Conservation (phyloP, 1,140 invertebrate species). For the Ctenoplectra terminalis region DNA sequence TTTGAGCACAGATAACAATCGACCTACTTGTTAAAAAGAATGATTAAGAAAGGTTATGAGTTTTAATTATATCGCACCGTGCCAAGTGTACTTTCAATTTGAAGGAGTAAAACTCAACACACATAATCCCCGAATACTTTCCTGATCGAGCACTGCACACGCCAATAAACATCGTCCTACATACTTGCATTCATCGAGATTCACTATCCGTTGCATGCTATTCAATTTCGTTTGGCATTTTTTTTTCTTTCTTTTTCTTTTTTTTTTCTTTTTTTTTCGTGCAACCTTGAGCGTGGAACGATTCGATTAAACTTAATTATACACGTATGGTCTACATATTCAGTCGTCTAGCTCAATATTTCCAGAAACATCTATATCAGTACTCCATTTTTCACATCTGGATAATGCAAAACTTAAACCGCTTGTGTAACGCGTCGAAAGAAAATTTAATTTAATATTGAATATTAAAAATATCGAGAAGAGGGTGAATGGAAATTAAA, state of each 20-base stretch:
- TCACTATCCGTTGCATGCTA: constrained; percentile 19
- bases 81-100: constrained; percentile 9
- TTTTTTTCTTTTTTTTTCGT: too few species aligned
- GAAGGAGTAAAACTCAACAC: constrained; percentile 8
- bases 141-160: neutral
- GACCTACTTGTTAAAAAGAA: constrained; percentile 6
- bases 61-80: too few species aligned
- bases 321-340: neutral
- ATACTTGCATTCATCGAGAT: constrained; percentile 15
- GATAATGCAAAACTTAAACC: too few species aligned
- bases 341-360: neutral
- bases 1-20: constrained; percentile 26
- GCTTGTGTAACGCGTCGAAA: too few species aligned
- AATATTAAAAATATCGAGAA: too few species aligned
- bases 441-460: too few species aligned
- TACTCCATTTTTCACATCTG: too few species aligned
- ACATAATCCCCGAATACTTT: constrained; percentile 18
- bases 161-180: neutral
- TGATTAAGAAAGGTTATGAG: neutral
- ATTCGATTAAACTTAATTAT: neutral
- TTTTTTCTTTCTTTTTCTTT: too few species aligned
- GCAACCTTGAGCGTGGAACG: neutral
- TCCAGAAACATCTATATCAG: neutral
- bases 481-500: too few species aligned
- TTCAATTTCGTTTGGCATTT: neutral